These are phyloP conservation scores for Atta texana DNA, from an alignment of 1,140 invertebrate species.

Conservation along the genomic window DNA sequence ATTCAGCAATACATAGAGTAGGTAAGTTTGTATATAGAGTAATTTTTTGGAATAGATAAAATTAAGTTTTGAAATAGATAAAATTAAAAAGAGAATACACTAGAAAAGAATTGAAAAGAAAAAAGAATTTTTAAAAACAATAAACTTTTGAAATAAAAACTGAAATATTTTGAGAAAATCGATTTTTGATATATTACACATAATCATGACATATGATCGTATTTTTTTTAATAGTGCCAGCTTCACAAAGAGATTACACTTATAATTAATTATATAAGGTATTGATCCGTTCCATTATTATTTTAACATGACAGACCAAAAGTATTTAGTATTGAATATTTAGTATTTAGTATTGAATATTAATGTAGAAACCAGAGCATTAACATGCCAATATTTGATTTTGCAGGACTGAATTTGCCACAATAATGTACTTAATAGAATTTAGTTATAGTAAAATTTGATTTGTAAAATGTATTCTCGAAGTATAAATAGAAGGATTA, in stretches of 20 bases:
- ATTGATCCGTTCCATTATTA: neutral
- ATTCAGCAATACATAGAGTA: neutral
- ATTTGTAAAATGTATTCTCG: neutral
- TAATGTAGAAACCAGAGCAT: constrained; percentile 18
- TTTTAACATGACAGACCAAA: neutral
- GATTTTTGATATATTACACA: neutral
- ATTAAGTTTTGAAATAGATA: neutral
- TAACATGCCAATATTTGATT: constrained; percentile 37
- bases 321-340: neutral
- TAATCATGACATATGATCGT: neutral
- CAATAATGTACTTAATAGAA: neutral
- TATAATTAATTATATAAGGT: neutral
- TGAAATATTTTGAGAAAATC: neutral
- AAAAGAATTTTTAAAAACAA: neutral
- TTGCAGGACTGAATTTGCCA: neutral
- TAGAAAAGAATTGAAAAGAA: neutral
- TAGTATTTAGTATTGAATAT: neutral
- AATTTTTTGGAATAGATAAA: neutral
- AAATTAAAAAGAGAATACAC: neutral
- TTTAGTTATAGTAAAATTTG: neutral
- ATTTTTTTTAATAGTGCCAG: too few relatives aligned
- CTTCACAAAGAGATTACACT: too few relatives aligned
- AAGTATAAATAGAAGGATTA: neutral
- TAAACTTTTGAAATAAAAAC: neutral
- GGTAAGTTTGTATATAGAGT: neutral